These are phyloP conservation scores for Caenorhabditis imperialis DNA, from an alignment of 2,888 invertebrate genomes.

Conservation along the genomic window DNA sequence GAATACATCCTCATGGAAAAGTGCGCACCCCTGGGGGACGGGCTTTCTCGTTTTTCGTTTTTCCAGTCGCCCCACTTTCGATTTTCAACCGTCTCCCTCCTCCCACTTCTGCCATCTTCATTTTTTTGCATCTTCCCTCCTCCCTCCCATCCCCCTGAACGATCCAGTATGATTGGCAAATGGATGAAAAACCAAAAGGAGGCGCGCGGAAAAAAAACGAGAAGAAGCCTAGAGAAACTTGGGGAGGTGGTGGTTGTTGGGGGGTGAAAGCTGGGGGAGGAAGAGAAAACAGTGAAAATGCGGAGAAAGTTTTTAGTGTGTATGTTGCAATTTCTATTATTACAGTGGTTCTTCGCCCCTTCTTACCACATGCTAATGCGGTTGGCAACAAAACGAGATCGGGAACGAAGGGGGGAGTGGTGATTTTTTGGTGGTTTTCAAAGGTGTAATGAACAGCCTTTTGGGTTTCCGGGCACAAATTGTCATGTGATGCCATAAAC, in stretches of 20 bases:
- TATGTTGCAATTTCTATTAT: constrained; percentile 19
- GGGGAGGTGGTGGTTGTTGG: constrained; percentile 16
- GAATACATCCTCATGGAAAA: constrained; percentile 31
- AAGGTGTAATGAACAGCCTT: no score
- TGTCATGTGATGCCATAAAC: no score
- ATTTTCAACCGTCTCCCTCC: constrained; percentile 19
- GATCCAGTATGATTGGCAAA: constrained; percentile 46
- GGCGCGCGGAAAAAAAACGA: constrained; percentile 25
- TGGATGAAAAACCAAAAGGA: constrained; percentile 11
- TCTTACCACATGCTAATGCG: constrained; percentile 21
- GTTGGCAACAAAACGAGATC: constrained; percentile 8
- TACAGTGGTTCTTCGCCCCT: constrained; percentile 7
- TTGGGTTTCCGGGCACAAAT: no score
- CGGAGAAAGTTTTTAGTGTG: constrained; percentile 33
- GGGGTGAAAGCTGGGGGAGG: constrained; percentile 8
- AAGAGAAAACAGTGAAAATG: constrained; percentile 23
- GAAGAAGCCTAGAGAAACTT: background rate
- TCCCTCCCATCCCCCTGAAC: constrained; percentile 19
- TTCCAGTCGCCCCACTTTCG: constrained; percentile 39
- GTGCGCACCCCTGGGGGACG: constrained; percentile 22
- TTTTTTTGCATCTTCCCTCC: constrained; percentile 13
- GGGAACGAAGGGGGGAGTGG: background rate
- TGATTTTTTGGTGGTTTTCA: no score
- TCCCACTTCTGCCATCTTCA: constrained; percentile 28
- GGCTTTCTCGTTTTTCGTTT: constrained; percentile 41